Conservation (phyloP, 2,888 invertebrate genomes). For the Microctonus brassicae region DNA sequence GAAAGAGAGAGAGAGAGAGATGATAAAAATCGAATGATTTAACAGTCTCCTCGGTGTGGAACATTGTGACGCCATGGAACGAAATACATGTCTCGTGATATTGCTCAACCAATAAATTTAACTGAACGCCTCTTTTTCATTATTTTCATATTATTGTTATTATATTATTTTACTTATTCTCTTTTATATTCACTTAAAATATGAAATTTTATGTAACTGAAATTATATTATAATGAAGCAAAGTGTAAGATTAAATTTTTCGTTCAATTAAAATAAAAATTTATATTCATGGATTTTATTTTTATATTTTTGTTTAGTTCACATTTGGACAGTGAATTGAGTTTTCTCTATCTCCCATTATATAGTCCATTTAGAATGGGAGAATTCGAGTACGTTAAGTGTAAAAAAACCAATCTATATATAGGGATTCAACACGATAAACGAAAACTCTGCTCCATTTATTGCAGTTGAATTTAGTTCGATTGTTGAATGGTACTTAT, state of each 20-base stretch:
- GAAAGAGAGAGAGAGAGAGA: slow-evolving; percentile 10
- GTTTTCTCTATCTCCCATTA: not conserved
- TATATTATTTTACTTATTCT: slow-evolving; percentile 14
- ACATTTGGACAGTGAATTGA: not conserved
- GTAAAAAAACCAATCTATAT: slow-evolving; percentile 3
- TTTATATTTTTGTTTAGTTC: not conserved
- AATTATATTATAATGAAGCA: not conserved
- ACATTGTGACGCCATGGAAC: slow-evolving; percentile 54
- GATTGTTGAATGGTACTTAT: slow-evolving; percentile 16
- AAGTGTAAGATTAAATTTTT: not conserved
- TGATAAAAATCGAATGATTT: slow-evolving; percentile 57
- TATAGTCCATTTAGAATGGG: not conserved
- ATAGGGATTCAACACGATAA: slow-evolving; percentile 14
- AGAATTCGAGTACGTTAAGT: slow-evolving; percentile 1
- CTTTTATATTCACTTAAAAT: not conserved
- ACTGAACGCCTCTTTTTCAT: slow-evolving; percentile 28
- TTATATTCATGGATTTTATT: no score
- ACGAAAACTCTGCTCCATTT: slow-evolving; percentile 17
- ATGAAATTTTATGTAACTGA: not conserved
- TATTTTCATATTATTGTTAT: slow-evolving; percentile 1
- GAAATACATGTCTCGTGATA: slow-evolving; percentile 52
- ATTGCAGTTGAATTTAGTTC: slow-evolving; percentile 6
- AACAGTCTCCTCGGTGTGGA: slow-evolving; percentile 49
- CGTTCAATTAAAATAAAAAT: not conserved
- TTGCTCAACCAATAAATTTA: slow-evolving; percentile 54